Evolutionary conservation across 2,888 invertebrate species (phyloP).

Genomic region (Aphodius sticticus): DNA sequence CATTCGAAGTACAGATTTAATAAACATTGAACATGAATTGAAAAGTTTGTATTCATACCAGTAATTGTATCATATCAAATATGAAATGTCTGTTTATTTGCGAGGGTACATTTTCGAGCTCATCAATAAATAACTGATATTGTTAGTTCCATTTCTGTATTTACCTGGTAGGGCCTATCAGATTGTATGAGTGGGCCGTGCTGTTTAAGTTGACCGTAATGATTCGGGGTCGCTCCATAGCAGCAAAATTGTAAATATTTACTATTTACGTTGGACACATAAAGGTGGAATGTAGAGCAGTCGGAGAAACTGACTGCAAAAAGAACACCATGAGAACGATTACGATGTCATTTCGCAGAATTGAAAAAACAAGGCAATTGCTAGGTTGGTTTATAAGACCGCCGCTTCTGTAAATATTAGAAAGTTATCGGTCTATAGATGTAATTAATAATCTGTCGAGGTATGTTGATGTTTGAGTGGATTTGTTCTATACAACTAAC

Average conservation of each 20-base stretch:
- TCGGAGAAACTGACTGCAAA: neutral
- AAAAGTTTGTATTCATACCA: too few relatives aligned
- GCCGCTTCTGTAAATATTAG: neutral
- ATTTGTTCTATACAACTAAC: neutral
- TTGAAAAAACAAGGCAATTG: neutral
- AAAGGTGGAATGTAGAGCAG: neutral
- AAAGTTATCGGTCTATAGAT: neutral
- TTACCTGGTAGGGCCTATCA: too few relatives aligned
- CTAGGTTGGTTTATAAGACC: neutral
- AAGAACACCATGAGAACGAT: neutral
- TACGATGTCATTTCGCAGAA: neutral
- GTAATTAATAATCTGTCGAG: neutral
- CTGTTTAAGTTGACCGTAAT: too few relatives aligned
- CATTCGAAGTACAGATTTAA: too few relatives aligned
- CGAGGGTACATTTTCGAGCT: too few relatives aligned
- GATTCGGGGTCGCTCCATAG: too few relatives aligned
- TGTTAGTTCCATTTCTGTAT: too few relatives aligned
- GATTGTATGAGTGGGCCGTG: too few relatives aligned
- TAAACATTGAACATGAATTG: too few relatives aligned
- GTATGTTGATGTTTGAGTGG: neutral
- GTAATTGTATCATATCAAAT: too few relatives aligned
- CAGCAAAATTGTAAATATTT: neutral
- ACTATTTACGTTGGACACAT: neutral
- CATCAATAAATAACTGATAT: too few relatives aligned
- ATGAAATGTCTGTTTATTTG: too few relatives aligned